Percentiles rank a stretch among this genome's conserved stretches.
Conservation (phyloP, 2,888 invertebrate species). For the Andrena bicolor region DNA sequence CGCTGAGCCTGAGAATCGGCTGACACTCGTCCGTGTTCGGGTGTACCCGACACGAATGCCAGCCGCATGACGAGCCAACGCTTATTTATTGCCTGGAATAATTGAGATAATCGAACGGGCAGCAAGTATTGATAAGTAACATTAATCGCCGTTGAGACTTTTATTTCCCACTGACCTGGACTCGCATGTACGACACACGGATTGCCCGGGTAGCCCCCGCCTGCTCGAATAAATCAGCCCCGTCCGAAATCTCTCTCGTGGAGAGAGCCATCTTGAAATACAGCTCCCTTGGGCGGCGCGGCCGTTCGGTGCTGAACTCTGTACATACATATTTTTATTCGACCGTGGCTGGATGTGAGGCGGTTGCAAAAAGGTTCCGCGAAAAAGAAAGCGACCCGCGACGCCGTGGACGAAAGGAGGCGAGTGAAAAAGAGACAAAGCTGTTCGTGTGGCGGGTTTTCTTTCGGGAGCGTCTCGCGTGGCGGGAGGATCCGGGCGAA, state of each 20-base stretch:
- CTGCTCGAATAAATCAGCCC: conserved; percentile 53
- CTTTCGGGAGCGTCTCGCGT: conserved; percentile 37
- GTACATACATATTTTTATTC: conserved; percentile 47
- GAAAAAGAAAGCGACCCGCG: no score
- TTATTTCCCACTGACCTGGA: conserved; percentile 8
- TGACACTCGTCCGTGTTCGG: conserved; percentile 1
- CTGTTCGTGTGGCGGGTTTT: background rate
- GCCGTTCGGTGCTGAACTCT: conserved; percentile 25
- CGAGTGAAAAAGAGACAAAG: conserved; percentile 16
- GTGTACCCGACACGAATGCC: conserved; percentile 3
- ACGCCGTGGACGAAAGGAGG: background rate
- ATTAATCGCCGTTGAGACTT: conserved; percentile 34
- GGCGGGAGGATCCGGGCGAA: conserved; percentile 69
- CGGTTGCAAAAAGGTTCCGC: conserved; percentile 1
- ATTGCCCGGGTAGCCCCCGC: conserved; percentile 13
- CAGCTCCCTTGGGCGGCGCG: conserved; percentile 46
- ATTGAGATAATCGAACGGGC: conserved; percentile 31
- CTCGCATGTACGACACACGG: conserved; percentile 1
- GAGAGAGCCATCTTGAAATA: conserved; percentile 51
- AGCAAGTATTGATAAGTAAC: conserved; percentile 30
- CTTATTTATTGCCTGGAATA: conserved; percentile 37
- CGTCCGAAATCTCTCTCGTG: conserved; percentile 52
- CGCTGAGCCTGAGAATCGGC: conserved; percentile 5
- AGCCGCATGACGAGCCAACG: conserved; percentile 7
- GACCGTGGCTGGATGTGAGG: background rate